Conservation (phyloP, 37 sponge, comb jelly and placozoan species). For the Bolinopsis microptera region DNA sequence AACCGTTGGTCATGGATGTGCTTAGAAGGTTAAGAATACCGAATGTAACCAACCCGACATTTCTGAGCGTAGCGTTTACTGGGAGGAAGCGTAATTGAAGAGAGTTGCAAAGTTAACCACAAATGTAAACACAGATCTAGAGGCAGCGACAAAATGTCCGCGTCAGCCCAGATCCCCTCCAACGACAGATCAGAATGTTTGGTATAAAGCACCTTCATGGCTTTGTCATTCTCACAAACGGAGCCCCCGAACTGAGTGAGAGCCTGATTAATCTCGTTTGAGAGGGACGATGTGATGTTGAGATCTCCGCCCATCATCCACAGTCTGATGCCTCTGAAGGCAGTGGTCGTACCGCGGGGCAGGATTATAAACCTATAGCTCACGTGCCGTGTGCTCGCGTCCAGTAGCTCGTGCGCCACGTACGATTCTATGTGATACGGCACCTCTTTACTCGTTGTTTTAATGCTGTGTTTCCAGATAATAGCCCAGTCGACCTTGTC, state of each 20-base stretch:
- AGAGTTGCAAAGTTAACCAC: slow-evolving; percentile 48
- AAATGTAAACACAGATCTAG: slow-evolving; percentile 54
- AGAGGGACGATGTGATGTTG: slow-evolving; percentile 33
- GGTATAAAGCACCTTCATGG: slow-evolving; percentile 59
- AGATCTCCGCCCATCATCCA: slow-evolving; percentile 66
- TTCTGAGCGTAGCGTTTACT: slow-evolving; percentile 60
- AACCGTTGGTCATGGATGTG: too few species aligned
- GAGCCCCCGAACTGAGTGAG: not conserved
- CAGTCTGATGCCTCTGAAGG: slow-evolving; percentile 53
- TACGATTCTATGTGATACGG: slow-evolving; percentile 48
- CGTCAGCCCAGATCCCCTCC: slow-evolving; percentile 48
- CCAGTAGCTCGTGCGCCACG: slow-evolving; percentile 30
- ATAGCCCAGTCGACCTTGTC: slow-evolving; percentile 47
- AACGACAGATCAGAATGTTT: not conserved
- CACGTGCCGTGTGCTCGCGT: slow-evolving; percentile 39
- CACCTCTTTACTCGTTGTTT: not conserved
- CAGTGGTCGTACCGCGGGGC: not conserved
- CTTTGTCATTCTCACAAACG: not conserved
- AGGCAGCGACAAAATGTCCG: slow-evolving; percentile 18
- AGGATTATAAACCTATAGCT: slow-evolving; percentile 38
- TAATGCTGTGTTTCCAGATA: slow-evolving; percentile 52
- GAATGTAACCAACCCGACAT: slow-evolving; percentile 50
- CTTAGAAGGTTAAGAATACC: slow-evolving; percentile 28
- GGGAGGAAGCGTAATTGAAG: slow-evolving; percentile 47
- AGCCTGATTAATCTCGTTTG: not conserved